Conservation (phyloP, 2,113 vertebrate genomes). For the Pomatostomus ruficeps region DNA sequence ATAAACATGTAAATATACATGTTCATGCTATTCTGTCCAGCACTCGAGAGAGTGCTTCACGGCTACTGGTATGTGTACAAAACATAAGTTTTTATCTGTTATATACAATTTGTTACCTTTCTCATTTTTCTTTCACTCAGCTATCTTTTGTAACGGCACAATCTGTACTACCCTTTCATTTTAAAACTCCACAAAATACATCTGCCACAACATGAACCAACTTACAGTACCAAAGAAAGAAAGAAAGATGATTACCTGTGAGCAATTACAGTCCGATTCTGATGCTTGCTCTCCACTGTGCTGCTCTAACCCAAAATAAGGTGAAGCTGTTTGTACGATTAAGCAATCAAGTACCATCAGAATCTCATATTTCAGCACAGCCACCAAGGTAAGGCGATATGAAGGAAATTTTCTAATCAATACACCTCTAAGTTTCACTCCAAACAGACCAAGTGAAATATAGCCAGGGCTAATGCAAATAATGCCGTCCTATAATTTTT, state of each 20-base stretch:
- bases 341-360: neutral
- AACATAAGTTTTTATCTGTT: neutral
- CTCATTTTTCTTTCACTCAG: neutral
- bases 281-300: neutral
- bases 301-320: neutral
- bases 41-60: neutral
- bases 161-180: neutral
- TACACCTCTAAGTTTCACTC: neutral
- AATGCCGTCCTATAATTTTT: neutral
- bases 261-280: neutral
- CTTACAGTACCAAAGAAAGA: neutral
- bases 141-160: neutral
- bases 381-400: neutral
- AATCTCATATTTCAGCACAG: neutral
- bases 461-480: neutral
- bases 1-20: neutral
- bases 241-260: neutral
- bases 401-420: neutral
- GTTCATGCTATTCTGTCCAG: neutral
- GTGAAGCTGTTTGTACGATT: neutral
- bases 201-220: neutral
- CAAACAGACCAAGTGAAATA: neutral
- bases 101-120: neutral
- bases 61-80: fast-evolving
- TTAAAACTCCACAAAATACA: neutral